A percentile compares a stretch with the other conserved stretches of the same genome.
These are phyloP conservation scores for Discoglossus pictus DNA, from an alignment of 2,797 vertebrate genomes.

Conservation along the genomic window DNA sequence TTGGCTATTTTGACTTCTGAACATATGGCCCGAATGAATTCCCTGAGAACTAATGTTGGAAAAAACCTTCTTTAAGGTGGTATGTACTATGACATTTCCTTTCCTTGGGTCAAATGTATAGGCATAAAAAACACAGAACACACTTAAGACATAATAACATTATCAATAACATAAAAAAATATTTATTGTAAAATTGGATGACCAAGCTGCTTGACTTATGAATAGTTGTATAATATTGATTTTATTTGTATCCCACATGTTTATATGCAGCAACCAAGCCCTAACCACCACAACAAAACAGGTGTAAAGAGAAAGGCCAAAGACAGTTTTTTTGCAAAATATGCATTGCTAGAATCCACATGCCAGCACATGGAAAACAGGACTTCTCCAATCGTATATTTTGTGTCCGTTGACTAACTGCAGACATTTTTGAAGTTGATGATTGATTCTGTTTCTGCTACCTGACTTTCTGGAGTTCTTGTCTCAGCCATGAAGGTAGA, in stretches of 20 bases:
- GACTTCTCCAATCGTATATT: constrained; percentile 58
- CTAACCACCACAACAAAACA: constrained; percentile 52
- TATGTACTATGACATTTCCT: no score
- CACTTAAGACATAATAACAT: constrained; percentile 58
- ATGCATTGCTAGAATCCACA: constrained; percentile 61
- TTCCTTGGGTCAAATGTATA: no score
- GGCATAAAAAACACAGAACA: constrained; percentile 60
- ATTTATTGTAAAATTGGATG: constrained; percentile 55
- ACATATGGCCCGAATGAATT: no score
- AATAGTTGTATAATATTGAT: constrained; percentile 34
- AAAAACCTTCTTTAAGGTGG: no score
- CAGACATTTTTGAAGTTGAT: constrained; percentile 48
- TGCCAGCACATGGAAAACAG: constrained; percentile 69
- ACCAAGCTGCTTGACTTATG: constrained; percentile 48
- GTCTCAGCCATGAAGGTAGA: constrained; percentile 92
- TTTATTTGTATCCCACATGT: constrained; percentile 48
- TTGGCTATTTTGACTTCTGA: no score
- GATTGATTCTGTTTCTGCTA: constrained; percentile 59
- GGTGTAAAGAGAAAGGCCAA: constrained; percentile 47
- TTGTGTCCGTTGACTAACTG: constrained; percentile 58
- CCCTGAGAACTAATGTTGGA: no score
- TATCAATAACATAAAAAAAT: constrained; percentile 59
- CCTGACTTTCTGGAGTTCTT: constrained; percentile 96
- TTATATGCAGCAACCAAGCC: constrained; percentile 50
- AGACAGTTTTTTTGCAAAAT: constrained; percentile 55